These are phyloP conservation scores for Salvelinus namaycush DNA, from an alignment of 2,113 vertebrate species.

Conservation along the genomic window DNA sequence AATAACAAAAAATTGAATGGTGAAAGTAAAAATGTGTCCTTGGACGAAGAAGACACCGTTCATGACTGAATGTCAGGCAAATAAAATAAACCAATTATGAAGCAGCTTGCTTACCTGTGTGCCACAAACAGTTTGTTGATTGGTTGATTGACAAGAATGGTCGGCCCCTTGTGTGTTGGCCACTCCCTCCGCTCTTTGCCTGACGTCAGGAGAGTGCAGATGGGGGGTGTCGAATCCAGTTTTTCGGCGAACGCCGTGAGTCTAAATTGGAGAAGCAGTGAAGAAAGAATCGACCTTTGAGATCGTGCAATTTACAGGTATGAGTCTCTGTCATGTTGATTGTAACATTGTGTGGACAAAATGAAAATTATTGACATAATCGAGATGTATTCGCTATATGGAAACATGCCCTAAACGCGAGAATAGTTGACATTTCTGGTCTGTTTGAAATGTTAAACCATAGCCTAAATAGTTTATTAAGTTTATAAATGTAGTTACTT, in stretches of 20 bases:
- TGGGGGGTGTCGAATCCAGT: conserved; percentile 27
- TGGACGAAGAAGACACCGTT: neutral
- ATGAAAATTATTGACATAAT: no score
- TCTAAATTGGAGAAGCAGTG: neutral
- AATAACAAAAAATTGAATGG: neutral
- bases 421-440: no score
- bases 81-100: conserved; percentile 15
- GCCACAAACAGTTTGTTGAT: conserved; percentile 14
- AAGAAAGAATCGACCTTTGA: neutral
- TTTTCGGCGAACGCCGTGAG: neutral
- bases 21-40: neutral
- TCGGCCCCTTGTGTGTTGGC: conserved; percentile 8
- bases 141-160: conserved; percentile 20
- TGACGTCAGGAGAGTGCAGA: conserved; percentile 47
- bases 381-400: no score
- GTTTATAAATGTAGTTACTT: no score
- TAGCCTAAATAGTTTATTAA: no score
- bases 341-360: neutral
- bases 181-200: conserved; percentile 1
- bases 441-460: no score
- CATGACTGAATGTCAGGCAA: neutral
- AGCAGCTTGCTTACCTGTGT: conserved; percentile 5
- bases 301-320: conserved; percentile 2
- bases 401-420: no score
- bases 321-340: neutral